Conservation (phyloP, 2,888 invertebrate species). For the Pristionchus entomophagus region DNA sequence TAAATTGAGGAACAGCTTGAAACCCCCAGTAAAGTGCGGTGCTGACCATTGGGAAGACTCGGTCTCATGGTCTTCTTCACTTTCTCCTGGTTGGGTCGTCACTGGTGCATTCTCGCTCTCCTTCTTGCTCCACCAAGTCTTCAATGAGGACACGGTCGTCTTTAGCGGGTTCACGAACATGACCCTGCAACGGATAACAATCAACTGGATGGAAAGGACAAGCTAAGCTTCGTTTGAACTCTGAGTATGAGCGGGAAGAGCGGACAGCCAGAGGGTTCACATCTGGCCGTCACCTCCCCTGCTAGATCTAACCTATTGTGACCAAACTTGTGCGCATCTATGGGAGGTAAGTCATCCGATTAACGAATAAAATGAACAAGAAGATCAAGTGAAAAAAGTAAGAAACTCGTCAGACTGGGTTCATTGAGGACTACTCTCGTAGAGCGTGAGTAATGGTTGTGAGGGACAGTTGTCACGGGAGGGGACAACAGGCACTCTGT, state of each 20-base stretch:
- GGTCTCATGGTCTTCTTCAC: neutral
- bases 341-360: too few species aligned
- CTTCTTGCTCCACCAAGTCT: slow-evolving; percentile 33
- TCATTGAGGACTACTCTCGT: slow-evolving; percentile 4
- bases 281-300: too few species aligned
- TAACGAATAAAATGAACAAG: too few species aligned
- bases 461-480: slow-evolving; percentile 19
- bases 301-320: too few species aligned
- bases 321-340: too few species aligned
- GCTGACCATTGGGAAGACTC: neutral
- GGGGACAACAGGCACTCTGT: slow-evolving; percentile 2
- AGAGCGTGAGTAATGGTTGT: slow-evolving; percentile 20
- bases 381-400: neutral
- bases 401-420: neutral
- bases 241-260: too few species aligned
- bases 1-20: neutral
- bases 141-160: neutral
- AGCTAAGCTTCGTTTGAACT: too few species aligned
- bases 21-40: neutral
- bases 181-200: neutral
- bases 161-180: slow-evolving; percentile 28
- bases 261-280: too few species aligned
- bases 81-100: slow-evolving; percentile 6
- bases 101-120: neutral
- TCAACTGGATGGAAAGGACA: too few species aligned